phyloP scores from a whole-genome alignment of 2,797 vertebrate genomes.

The Acrossocheilus wenchowensis region DNA sequence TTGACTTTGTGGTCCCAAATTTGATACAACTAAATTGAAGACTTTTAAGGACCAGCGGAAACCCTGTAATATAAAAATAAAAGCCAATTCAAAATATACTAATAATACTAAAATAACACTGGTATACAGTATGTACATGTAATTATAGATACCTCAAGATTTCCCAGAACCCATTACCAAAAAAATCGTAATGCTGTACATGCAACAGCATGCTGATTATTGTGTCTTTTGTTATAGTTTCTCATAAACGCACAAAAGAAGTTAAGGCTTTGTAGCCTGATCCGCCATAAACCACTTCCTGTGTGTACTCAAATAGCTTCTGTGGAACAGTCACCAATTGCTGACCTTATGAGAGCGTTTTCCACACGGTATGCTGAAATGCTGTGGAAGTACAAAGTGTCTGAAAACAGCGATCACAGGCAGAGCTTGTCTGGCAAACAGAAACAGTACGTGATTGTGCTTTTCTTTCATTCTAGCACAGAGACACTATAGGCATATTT shows the following conservation, averaged over 20 bases:
- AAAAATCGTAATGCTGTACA: neutral
- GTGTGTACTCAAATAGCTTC: neutral
- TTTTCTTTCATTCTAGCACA: neutral
- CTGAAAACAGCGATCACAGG: neutral
- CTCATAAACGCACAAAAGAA: neutral
- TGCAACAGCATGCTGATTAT: neutral
- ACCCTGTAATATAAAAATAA: no score
- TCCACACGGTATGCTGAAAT: conserved; percentile 33
- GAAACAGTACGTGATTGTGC: neutral
- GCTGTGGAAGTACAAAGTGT: neutral
- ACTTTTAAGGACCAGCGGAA: no score
- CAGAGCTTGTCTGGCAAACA: neutral
- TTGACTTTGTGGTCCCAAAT: no score
- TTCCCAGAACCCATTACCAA: neutral
- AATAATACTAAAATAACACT: neutral
- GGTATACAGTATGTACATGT: no score
- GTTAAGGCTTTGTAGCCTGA: neutral
- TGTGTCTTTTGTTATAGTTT: neutral
- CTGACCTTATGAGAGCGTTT: neutral
- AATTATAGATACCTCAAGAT: no score
- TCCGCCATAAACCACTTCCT: neutral
- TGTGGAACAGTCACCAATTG: conserved; percentile 6
- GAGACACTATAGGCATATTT: neutral
- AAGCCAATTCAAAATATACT: no score
- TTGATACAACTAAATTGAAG: no score